Evolutionary conservation across 92 coral and sea anemone genomes (phyloP).

Genomic region (Hydrozoanthus gracilis): DNA sequence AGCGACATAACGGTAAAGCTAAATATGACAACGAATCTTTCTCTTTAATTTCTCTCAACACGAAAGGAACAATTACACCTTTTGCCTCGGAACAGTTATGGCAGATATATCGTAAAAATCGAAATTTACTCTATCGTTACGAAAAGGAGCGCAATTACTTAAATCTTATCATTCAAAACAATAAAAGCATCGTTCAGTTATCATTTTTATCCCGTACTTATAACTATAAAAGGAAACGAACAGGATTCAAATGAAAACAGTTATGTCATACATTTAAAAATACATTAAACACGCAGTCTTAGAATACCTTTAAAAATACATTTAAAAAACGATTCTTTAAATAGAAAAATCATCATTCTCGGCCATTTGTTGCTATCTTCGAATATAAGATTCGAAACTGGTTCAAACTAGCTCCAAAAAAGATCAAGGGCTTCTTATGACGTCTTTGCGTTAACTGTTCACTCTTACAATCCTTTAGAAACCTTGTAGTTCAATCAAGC

Average conservation of each 20-base stretch:
- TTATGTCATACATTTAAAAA: neutral
- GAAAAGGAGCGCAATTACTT: neutral
- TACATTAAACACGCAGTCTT: neutral
- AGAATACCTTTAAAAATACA: neutral
- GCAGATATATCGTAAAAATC: neutral
- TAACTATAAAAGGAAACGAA: neutral
- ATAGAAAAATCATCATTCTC: neutral
- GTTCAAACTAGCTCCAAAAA: neutral
- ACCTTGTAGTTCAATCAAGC: neutral
- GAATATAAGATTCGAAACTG: neutral
- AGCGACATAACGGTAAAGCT: neutral
- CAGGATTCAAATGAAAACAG: neutral
- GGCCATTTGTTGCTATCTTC: neutral
- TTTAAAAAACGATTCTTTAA: neutral
- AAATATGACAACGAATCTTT: neutral
- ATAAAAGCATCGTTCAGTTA: neutral
- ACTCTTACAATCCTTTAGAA: neutral
- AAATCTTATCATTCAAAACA: neutral
- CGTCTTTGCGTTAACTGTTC: neutral
- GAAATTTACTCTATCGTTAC: too few species aligned
- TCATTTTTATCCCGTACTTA: neutral
- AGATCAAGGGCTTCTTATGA: neutral
- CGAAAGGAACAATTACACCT: conserved; percentile 14
- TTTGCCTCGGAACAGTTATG: conserved; percentile 9
- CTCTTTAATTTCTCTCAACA: conserved; percentile 1